phyloP scores from a whole-genome alignment of 2,113 vertebrate genomes.

The Sigmodon hispidus region DNA sequence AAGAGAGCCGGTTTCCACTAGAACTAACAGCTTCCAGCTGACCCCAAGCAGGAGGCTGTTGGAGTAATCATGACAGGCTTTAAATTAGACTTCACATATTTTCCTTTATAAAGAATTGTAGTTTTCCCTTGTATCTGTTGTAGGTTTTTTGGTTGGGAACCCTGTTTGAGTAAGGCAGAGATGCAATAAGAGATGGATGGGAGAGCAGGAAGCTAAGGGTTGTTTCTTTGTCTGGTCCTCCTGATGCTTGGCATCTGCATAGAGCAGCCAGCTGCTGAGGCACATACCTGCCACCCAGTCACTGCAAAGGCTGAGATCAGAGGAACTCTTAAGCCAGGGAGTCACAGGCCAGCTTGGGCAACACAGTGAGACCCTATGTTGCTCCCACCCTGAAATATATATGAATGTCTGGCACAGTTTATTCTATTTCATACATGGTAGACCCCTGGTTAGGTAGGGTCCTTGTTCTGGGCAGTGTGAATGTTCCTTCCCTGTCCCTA shows the following conservation, averaged over 20 bases:
- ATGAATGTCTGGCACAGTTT: neutral
- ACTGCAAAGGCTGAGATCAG: neutral
- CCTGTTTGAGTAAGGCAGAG: neutral
- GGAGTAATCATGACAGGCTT: neutral
- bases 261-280: neutral
- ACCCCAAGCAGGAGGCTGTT: neutral
- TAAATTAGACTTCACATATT: neutral
- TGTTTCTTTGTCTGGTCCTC: accelerated
- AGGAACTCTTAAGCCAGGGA: neutral
- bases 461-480: neutral
- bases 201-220: neutral
- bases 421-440: accelerated
- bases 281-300: neutral
- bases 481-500: neutral
- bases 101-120: neutral
- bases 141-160: neutral
- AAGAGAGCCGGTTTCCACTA: neutral
- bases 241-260: accelerated
- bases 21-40: neutral
- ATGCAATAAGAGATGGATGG: accelerated
- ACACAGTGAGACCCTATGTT: neutral
- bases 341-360: neutral
- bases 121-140: neutral
- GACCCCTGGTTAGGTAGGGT: neutral
- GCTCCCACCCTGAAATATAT: neutral